Evolutionary conservation across 2,888 invertebrate species (phyloP).

Genomic region (Tolmerus cingulatus): DNA sequence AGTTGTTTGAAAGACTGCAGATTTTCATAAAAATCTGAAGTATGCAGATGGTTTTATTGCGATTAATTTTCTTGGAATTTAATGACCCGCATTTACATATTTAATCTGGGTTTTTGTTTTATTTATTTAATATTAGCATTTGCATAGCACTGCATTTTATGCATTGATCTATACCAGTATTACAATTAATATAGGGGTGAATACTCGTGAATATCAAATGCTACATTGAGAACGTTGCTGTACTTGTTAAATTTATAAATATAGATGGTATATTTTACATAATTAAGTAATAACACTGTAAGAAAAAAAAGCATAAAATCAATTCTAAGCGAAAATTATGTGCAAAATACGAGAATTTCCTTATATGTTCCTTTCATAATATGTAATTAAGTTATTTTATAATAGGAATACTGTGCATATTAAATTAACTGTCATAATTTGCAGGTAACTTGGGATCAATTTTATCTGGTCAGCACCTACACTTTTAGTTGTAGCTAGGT

Average conservation of each 20-base stretch:
- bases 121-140: too few species aligned
- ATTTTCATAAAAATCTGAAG: background rate
- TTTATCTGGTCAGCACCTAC: background rate
- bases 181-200: background rate
- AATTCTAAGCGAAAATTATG: too few species aligned
- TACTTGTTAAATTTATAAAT: background rate
- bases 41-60: background rate
- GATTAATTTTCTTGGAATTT: too few species aligned
- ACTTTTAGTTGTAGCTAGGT: too few species aligned
- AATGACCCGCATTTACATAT: background rate
- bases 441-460: background rate
- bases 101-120: background rate
- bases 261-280: background rate
- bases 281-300: background rate
- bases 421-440: background rate
- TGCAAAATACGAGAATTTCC: too few species aligned
- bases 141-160: too few species aligned
- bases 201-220: too few species aligned
- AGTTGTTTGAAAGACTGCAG: background rate
- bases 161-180: background rate
- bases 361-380: too few species aligned
- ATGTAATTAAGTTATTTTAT: too few species aligned
- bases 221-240: too few species aligned
- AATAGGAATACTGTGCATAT: too few species aligned
- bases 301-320: too few species aligned